Percentiles rank a stretch among this genome's conserved stretches.
Conservation (phyloP, 2,113 vertebrate species). For the Callaeas wilsoni region DNA sequence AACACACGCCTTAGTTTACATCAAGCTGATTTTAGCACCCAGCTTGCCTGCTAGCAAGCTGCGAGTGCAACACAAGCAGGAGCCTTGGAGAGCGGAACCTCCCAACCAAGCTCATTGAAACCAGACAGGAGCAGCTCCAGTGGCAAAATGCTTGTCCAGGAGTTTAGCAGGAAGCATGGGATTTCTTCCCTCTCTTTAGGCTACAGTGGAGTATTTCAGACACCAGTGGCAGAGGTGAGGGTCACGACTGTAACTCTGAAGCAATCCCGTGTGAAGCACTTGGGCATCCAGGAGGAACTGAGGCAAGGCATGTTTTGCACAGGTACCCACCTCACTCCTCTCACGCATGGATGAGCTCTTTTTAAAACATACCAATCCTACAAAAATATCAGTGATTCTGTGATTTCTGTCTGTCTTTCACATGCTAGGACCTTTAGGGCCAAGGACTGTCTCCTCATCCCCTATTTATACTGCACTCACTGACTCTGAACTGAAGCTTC, state of each 20-base stretch:
- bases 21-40: neutral
- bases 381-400: neutral
- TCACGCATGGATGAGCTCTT: neutral
- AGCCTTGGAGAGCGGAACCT: neutral
- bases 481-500: neutral
- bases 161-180: neutral
- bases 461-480: neutral
- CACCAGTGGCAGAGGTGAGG: neutral
- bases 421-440: neutral
- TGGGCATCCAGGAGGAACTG: neutral
- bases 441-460: neutral
- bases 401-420: neutral
- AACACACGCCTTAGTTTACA: neutral
- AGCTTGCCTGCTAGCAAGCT: neutral
- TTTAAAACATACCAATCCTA: neutral
- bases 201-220: neutral
- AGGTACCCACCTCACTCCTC: neutral
- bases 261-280: neutral
- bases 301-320: neutral
- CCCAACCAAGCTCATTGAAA: neutral
- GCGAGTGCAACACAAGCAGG: neutral
- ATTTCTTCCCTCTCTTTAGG: neutral
- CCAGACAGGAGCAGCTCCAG: neutral
- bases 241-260: neutral
- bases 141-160: neutral